Percentiles rank a stretch among this genome's conserved stretches.
Evolutionary conservation across 2,888 invertebrate genomes (phyloP).

Genomic region (Microdon myrmicae): DNA sequence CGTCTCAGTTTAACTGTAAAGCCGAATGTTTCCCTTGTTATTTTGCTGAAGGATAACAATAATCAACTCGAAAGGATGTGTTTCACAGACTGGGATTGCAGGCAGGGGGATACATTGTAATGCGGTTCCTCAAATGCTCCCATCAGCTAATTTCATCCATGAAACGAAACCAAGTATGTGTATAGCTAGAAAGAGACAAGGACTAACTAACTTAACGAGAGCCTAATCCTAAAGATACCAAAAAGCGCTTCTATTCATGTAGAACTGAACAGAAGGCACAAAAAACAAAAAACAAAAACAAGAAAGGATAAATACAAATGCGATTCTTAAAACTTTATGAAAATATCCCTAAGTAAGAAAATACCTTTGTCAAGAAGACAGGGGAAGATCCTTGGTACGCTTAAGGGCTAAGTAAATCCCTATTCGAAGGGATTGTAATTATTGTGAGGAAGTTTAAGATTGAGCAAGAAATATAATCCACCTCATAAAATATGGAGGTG

Average conservation of each 20-base stretch:
- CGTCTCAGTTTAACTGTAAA: too few species aligned
- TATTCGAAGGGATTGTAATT: conserved; percentile 11
- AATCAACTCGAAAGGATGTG: conserved; percentile 21
- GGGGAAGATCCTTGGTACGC: not conserved
- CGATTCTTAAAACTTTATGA: conserved; percentile 11
- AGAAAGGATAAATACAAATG: conserved; percentile 3
- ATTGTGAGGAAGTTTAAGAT: conserved; percentile 25
- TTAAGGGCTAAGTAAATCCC: not conserved
- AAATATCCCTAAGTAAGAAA: conserved; percentile 9
- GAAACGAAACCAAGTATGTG: not conserved
- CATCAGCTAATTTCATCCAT: conserved; percentile 24
- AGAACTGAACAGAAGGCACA: not conserved
- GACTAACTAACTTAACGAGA: not conserved
- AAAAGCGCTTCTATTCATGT: conserved; percentile 5
- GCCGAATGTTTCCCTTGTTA: too few species aligned
- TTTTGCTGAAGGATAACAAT: conserved; percentile 30
- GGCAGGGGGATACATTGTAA: conserved; percentile 4
- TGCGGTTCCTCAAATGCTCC: conserved; percentile 1
- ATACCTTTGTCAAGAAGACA: conserved; percentile 11
- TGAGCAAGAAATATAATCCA: too few species aligned
- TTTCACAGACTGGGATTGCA: conserved; percentile 1
- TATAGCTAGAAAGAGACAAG: too few species aligned
- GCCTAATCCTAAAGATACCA: not conserved
- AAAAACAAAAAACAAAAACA: not conserved
- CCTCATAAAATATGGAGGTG: too few species aligned